Conservation (phyloP, 1,140 invertebrate species). For the Diabrotica undecimpunctata region DNA sequence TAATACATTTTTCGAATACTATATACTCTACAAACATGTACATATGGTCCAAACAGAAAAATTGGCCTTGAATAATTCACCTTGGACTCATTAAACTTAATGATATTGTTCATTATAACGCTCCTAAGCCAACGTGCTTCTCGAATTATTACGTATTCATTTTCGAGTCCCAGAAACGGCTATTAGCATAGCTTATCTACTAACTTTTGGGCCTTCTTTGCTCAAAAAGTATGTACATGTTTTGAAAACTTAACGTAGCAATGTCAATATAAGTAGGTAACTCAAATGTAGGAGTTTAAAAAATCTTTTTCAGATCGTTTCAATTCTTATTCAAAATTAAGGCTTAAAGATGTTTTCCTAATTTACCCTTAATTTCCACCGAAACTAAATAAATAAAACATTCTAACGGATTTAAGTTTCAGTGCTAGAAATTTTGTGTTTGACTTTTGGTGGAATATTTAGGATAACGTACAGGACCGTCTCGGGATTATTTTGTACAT, state of each 20-base stretch:
- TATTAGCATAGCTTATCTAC: too few relatives aligned
- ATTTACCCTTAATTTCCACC: neutral
- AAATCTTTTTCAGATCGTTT: neutral
- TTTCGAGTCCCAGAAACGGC: too few relatives aligned
- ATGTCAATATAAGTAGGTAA: conserved; percentile 24
- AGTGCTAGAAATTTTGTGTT: neutral
- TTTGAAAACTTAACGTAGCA: conserved; percentile 4
- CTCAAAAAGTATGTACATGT: conserved; percentile 9
- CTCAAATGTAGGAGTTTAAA: conserved; percentile 13
- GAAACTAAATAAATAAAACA: too few relatives aligned
- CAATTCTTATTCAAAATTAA: conserved; percentile 1
- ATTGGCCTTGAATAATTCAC: neutral
- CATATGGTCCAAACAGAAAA: neutral
- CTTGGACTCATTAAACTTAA: too few relatives aligned
- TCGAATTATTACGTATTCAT: too few relatives aligned
- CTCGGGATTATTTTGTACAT: neutral
- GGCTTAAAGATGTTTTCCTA: neutral
- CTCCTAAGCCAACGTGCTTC: too few relatives aligned
- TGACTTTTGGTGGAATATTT: neutral
- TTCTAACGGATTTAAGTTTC: too few relatives aligned
- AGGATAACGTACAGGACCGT: neutral
- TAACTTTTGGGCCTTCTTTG: neutral
- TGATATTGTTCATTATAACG: too few relatives aligned
- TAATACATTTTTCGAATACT: conserved; percentile 11
- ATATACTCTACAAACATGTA: conserved; percentile 17